Evolutionary conservation across 2,113 vertebrate genomes (phyloP).

Genomic region (Pituophis catenifer): DNA sequence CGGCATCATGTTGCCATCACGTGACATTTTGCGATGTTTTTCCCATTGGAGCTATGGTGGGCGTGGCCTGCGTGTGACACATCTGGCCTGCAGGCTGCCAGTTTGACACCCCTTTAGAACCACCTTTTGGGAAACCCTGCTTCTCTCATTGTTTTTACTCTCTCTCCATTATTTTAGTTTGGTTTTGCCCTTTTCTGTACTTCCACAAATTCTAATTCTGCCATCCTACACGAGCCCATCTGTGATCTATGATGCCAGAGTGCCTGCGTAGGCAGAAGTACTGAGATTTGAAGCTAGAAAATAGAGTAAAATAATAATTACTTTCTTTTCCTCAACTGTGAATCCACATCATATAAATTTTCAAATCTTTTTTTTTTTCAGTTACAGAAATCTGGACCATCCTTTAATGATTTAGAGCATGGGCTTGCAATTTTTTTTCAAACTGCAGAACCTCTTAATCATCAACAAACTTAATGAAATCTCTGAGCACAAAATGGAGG

Average conservation of each 20-base stretch:
- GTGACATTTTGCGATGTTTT: too few species aligned
- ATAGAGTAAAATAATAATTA: not conserved
- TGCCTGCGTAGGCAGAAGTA: not conserved
- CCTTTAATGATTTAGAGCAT: not conserved
- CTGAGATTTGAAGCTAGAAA: not conserved
- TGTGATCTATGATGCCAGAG: not conserved
- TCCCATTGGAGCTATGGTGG: too few species aligned
- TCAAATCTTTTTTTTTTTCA: not conserved
- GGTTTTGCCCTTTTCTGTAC: not conserved
- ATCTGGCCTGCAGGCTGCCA: too few species aligned
- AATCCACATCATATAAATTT: not conserved
- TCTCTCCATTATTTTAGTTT: not conserved
- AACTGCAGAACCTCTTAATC: not conserved
- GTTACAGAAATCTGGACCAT: not conserved
- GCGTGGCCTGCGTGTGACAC: too few species aligned
- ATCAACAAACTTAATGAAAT: not conserved
- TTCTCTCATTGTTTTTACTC: not conserved
- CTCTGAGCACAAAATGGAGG: not conserved
- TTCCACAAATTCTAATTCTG: not conserved
- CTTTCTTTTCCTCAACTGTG: not conserved
- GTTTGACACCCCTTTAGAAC: not conserved
- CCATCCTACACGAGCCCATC: not conserved
- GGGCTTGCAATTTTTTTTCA: not conserved
- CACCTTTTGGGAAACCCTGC: not conserved
- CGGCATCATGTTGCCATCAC: too few species aligned